These are phyloP conservation scores for Ceratosolen fusciceps DNA, from an alignment of 1,140 invertebrate species.

Conservation along the genomic window DNA sequence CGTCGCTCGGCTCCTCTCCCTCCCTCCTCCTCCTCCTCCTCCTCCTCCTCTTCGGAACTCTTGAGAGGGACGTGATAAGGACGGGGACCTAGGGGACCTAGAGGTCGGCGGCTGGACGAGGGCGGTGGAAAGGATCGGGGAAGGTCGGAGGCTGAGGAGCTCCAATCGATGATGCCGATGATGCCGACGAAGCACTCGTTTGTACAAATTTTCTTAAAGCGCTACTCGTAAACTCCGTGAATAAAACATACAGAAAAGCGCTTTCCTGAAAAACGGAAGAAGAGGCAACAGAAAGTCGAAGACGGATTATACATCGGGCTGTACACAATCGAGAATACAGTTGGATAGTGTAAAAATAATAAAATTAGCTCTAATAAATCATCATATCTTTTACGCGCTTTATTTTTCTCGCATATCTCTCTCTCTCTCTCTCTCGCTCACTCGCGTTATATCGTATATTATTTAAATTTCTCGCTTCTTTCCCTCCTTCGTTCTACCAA, in stretches of 20 bases:
- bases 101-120: no score
- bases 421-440: slow-evolving; percentile 52
- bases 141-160: neutral
- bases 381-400: slow-evolving; percentile 41
- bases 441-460: slow-evolving; percentile 51
- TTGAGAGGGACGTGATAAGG: neutral
- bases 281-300: slow-evolving; percentile 46
- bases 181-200: neutral
- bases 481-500: neutral
- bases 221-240: slow-evolving; percentile 23
- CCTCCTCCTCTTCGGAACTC: neutral
- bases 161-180: neutral
- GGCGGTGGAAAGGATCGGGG: neutral
- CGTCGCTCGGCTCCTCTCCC: neutral
- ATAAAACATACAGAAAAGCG: slow-evolving; percentile 14
- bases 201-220: slow-evolving; percentile 37
- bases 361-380: slow-evolving; percentile 66
- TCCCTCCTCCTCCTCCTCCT: no score
- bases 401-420: slow-evolving; percentile 37
- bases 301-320: slow-evolving; percentile 63
- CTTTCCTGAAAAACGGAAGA: slow-evolving; percentile 15
- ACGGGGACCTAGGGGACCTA: no score
- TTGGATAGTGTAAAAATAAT: slow-evolving; percentile 68
- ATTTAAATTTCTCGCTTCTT: slow-evolving; percentile 33
- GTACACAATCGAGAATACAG: slow-evolving; percentile 61